Evolutionary conservation across 1,140 invertebrate genomes (phyloP).

Genomic region (Helicoverpa zea): DNA sequence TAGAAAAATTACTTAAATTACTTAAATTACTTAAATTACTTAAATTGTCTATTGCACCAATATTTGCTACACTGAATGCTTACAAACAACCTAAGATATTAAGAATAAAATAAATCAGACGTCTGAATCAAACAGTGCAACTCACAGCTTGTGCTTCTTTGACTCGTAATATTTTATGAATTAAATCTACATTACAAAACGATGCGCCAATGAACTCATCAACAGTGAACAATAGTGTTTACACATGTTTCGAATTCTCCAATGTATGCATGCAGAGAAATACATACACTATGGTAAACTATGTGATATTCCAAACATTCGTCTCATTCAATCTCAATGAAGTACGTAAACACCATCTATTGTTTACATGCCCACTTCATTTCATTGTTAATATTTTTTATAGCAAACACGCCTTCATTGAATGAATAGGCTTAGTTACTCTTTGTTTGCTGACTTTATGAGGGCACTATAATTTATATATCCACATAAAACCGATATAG

Average conservation of each 20-base stretch:
- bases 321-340: neutral
- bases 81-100: too few relatives aligned
- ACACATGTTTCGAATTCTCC: neutral
- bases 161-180: too few relatives aligned
- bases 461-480: constrained; percentile 25
- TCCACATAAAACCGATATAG: constrained; percentile 32
- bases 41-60: too few relatives aligned
- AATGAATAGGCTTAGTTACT: constrained; percentile 1
- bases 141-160: too few relatives aligned
- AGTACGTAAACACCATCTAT: neutral
- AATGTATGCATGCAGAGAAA: neutral
- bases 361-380: neutral
- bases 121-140: too few relatives aligned
- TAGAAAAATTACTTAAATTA: too few relatives aligned
- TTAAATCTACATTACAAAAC: neutral
- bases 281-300: neutral
- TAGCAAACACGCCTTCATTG: neutral
- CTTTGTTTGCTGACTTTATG: constrained; percentile 21
- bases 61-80: too few relatives aligned
- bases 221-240: constrained; percentile 2
- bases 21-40: too few relatives aligned
- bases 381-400: constrained; percentile 20
- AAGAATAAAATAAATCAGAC: too few relatives aligned
- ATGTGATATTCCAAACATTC: neutral
- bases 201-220: neutral